Conservation (phyloP, 2,113 vertebrate species). For the Corythornis vintsioides region DNA sequence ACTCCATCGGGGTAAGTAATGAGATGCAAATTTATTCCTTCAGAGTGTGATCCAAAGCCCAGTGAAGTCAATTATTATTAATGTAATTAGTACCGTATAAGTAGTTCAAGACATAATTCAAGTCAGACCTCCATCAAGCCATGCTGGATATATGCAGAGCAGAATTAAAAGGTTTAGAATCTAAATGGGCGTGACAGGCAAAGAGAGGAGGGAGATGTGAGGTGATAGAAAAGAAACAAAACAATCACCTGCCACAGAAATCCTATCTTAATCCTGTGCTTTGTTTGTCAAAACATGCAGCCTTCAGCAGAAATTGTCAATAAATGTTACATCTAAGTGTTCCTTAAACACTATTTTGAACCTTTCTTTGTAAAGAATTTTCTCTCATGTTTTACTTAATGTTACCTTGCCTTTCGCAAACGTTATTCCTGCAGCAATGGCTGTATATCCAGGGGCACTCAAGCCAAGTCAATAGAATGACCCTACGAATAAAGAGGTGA, state of each 20-base stretch:
- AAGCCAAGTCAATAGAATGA: background rate
- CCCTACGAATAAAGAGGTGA: background rate
- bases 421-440: background rate
- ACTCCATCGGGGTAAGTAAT: slow-evolving; percentile 1
- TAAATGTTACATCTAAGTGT: background rate
- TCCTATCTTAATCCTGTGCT: background rate
- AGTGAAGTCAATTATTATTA: slow-evolving; percentile 63
- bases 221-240: background rate
- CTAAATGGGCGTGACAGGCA: background rate
- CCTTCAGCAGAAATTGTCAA: background rate
- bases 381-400: background rate
- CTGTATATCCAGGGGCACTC: background rate
- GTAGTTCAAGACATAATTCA: slow-evolving; percentile 34
- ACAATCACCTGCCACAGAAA: background rate
- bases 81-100: slow-evolving; percentile 56
- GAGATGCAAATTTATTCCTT: slow-evolving; percentile 60
- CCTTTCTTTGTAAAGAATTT: background rate
- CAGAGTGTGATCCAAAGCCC: slow-evolving; percentile 46
- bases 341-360: background rate
- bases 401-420: background rate
- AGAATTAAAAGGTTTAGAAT: slow-evolving; percentile 4
- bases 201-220: background rate
- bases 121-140: slow-evolving; percentile 9
- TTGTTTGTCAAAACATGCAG: background rate
- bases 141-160: background rate